These are phyloP conservation scores for Drosophila repleta DNA, from an alignment of 1,140 invertebrate species.

Conservation along the genomic window DNA sequence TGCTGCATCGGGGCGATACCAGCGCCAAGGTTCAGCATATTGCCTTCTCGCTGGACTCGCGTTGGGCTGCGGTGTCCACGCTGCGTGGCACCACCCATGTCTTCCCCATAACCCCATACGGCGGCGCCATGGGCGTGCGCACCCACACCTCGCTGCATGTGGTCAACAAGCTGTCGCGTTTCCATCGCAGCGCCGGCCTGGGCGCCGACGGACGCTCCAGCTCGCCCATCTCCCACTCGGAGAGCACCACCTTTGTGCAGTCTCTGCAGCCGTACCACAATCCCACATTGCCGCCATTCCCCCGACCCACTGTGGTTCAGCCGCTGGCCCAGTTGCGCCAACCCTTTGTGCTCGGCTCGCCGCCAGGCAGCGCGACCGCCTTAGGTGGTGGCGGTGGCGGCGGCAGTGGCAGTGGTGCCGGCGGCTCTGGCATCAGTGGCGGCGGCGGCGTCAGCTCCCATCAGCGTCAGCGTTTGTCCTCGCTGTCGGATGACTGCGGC, in stretches of 20 bases:
- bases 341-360: conserved; percentile 86
- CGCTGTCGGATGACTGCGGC: conserved; percentile 87
- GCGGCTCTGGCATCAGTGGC: conserved; percentile 9
- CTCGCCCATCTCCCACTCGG: conserved; percentile 88
- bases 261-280: conserved; percentile 90
- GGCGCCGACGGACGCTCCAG: conserved; percentile 89
- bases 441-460: conserved; percentile 36
- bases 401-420: conserved; percentile 8
- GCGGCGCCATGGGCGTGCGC: conserved; percentile 94
- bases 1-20: conserved; percentile 94
- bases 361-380: conserved; percentile 46
- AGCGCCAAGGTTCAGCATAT: conserved; percentile 95
- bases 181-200: conserved; percentile 97
- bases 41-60: conserved; percentile 94
- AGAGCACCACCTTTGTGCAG: conserved; percentile 84
- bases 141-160: conserved; percentile 97
- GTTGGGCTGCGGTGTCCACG: conserved; percentile 98
- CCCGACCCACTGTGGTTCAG: conserved; percentile 90
- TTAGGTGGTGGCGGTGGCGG: conserved; percentile 8
- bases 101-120: conserved; percentile 98
- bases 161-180: conserved; percentile 97
- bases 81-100: conserved; percentile 98
- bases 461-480: conserved; percentile 88
- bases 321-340: conserved; percentile 95
- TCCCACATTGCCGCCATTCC: conserved; percentile 94